phyloP scores from a whole-genome alignment of 2,888 invertebrate genomes.

The Drosophila hawaiiensis region DNA sequence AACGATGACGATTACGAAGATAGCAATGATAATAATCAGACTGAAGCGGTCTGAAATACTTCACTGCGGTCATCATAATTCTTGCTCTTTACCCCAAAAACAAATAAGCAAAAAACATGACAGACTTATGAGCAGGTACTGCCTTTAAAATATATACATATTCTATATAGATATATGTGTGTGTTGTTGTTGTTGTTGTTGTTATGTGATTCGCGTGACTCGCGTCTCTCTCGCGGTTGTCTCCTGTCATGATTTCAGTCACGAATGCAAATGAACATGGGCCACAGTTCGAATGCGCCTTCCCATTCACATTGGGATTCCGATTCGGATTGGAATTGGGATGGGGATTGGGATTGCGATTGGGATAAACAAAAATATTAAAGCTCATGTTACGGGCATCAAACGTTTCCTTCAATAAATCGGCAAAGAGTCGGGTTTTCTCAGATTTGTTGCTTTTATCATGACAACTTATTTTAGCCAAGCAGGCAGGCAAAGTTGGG shows the following conservation, averaged over 20 bases:
- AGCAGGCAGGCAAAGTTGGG: constrained; percentile 12
- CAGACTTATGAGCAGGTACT: constrained; percentile 53
- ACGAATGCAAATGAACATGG: constrained; percentile 77
- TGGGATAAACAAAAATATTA: constrained; percentile 43
- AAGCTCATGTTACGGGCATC: constrained; percentile 76
- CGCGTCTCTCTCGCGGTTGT: constrained; percentile 53
- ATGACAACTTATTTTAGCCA: constrained; percentile 68
- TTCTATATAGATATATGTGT: neutral
- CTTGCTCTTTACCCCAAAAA: constrained; percentile 2
- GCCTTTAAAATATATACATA: constrained; percentile 33
- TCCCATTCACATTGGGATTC: constrained; percentile 3
- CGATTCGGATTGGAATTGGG: constrained; percentile 5
- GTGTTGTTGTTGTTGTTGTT: constrained; percentile 1
- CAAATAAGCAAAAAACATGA: constrained; percentile 43
- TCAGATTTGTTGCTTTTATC: constrained; percentile 6
- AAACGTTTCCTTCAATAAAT: constrained; percentile 56
- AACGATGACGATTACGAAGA: constrained; percentile 10
- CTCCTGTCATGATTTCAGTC: constrained; percentile 71
- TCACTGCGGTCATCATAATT: constrained; percentile 49
- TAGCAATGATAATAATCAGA: constrained; percentile 27
- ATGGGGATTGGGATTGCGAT: neutral
- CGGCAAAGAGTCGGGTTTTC: constrained; percentile 31
- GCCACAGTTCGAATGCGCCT: neutral
- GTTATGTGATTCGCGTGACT: constrained; percentile 69
- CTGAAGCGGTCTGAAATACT: constrained; percentile 39